Base-by-base conservation (phyloP, 2,113 vertebrate species). In the Calonectris borealis region DNA sequence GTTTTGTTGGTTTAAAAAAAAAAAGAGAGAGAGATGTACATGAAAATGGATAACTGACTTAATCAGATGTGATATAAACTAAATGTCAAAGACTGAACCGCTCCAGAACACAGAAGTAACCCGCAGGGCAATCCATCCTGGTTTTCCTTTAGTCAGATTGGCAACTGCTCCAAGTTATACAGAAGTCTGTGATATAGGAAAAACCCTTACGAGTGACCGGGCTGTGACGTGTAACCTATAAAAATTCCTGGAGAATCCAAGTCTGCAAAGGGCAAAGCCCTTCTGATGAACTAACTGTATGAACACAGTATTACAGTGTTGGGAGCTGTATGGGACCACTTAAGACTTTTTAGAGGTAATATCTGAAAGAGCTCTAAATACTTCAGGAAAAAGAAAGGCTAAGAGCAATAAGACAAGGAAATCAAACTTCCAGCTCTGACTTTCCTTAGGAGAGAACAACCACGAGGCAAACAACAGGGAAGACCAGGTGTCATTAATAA, bases 201-300 rank as follows among this genome's bases (percentile, higher is more conserved):
- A 31, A 84, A 19, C 19, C 20, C 21, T 49, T 25, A 46, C 0
- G 2, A 84, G 22, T 52, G 38, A 52, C 11, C 0, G 1, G n/a
- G 60, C 15, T 94, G 81, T 55, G 70, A 77, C 68, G 7, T 64
- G 14, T 44, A 85, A 55, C 44, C 58, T 60, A 57, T 3, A 52
- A 42, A 76, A 69, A 51, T 38, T 80, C 64, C 51, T 48, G 51
- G 36, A 78, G 29, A 90, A 60, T 42, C 42, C 44, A 64, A 82
- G n/a, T 6, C 16, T 62, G 66, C 49, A 61, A 52, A 69, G 44
- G 36, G 14, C 40, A 91, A 87, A 90, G 29, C 60, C 40, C 44
- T 86, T 73, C 36, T 54, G 14, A 51, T 40, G 27, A 88, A 71
- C 6, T 13, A 48, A 75, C 2, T 6, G 16, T 3, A 68, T 2